Conservation (phyloP, 2,888 invertebrate genomes). For the Hedychridium roseum region DNA sequence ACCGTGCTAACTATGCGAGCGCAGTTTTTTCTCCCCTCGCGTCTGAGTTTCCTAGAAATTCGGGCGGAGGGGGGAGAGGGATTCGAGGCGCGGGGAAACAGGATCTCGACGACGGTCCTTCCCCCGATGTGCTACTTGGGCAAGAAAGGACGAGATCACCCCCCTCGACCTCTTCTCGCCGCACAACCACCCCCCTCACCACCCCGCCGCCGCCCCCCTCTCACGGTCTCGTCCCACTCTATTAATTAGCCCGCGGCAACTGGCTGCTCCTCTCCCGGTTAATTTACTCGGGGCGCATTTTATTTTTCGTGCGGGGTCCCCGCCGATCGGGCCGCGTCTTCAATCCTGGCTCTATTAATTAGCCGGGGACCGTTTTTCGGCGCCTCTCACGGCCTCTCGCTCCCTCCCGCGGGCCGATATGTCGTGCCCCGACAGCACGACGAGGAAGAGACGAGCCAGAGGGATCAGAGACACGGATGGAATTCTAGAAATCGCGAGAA, state of each 20-base stretch:
- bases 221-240: constrained; percentile 11
- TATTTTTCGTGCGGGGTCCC: constrained; percentile 35
- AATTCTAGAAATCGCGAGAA: too few relatives aligned
- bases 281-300: constrained; percentile 40
- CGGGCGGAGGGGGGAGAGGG: not conserved
- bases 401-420: constrained; percentile 28
- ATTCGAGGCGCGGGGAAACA: not conserved
- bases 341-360: constrained; percentile 45
- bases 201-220: constrained; percentile 5
- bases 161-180: not conserved
- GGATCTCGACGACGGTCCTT: constrained; percentile 5
- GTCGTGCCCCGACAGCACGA: too few relatives aligned
- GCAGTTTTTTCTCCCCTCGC: not conserved
- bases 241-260: constrained; percentile 42
- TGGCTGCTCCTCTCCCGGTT: constrained; percentile 28
- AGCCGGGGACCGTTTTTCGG: constrained; percentile 40
- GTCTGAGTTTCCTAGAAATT: constrained; percentile 16
- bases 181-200: too few relatives aligned
- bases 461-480: too few relatives aligned
- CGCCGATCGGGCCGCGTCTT: constrained; percentile 30
- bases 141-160: constrained; percentile 3
- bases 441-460: too few relatives aligned
- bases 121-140: too few relatives aligned
- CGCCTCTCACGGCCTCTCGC: constrained; percentile 15
- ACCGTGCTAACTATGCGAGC: too few relatives aligned